These are phyloP conservation scores for Callimorpha dominula DNA, from an alignment of 2,888 invertebrate species.

Conservation along the genomic window DNA sequence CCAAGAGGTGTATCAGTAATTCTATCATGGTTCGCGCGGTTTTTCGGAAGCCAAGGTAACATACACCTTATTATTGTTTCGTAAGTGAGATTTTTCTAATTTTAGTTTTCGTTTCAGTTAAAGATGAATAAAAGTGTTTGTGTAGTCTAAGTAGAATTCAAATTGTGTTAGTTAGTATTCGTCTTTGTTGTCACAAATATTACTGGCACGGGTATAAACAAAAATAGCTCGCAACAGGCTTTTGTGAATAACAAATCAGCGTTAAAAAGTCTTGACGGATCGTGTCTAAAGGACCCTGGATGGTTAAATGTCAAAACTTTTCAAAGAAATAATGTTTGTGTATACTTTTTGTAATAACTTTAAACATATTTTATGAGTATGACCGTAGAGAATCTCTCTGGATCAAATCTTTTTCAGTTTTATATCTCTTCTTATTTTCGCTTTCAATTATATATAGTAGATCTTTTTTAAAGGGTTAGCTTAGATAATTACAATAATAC, in stretches of 20 bases:
- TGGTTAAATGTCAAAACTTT: neutral
- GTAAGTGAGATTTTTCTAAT: neutral
- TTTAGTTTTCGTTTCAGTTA: neutral
- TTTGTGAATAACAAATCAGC: conserved; percentile 36
- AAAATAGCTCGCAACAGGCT: conserved; percentile 33
- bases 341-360: neutral
- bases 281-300: conserved; percentile 16
- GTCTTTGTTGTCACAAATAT: conserved; percentile 29
- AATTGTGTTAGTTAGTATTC: conserved; percentile 10
- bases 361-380: neutral
- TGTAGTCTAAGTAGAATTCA: conserved; percentile 9
- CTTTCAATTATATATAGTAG: too few relatives aligned
- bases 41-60: conserved; percentile 27
- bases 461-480: too few relatives aligned
- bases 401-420: neutral
- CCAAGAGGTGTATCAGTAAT: conserved; percentile 26
- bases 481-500: too few relatives aligned
- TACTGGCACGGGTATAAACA: conserved; percentile 29
- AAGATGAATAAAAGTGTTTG: neutral
- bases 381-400: neutral
- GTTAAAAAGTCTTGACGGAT: conserved; percentile 37
- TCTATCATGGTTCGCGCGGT: conserved; percentile 41
- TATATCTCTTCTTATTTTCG: too few relatives aligned
- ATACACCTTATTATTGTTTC: neutral
- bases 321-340: neutral